Conservation (phyloP, 2,888 invertebrate genomes). For the Trissonchulus latispiculum region DNA sequence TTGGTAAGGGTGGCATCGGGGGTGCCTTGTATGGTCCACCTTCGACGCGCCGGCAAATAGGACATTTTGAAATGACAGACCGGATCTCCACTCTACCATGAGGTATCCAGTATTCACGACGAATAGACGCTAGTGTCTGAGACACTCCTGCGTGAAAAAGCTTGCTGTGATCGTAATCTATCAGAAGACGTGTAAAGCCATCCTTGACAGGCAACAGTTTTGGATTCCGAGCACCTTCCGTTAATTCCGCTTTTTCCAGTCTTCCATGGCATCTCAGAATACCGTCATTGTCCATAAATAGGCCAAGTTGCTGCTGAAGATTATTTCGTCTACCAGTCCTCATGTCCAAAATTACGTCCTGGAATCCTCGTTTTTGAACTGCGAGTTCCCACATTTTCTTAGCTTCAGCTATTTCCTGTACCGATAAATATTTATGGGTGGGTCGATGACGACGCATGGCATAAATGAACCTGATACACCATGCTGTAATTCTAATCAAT, state of each 20-base stretch:
- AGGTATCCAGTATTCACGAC: slow-evolving; percentile 15
- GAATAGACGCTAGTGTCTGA: background rate
- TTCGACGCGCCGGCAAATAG: background rate
- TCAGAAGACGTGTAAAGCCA: slow-evolving; percentile 9
- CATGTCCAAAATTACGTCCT: background rate
- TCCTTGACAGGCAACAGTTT: background rate
- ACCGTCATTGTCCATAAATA: background rate
- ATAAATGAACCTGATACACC: background rate
- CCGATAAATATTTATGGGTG: too few relatives aligned
- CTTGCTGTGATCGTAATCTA: background rate
- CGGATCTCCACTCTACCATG: background rate
- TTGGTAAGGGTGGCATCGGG: slow-evolving; percentile 10
- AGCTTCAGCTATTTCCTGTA: too few relatives aligned
- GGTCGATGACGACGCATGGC: too few relatives aligned
- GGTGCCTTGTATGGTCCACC: slow-evolving; percentile 20
- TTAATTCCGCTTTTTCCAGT: background rate
- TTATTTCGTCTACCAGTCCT: background rate
- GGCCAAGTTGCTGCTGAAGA: background rate
- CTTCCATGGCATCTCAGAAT: slow-evolving; percentile 13
- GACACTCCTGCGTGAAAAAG: background rate
- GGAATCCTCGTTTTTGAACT: background rate
- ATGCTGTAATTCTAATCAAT: background rate
- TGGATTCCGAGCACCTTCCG: background rate
- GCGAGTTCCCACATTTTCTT: background rate
- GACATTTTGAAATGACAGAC: slow-evolving; percentile 15